These are phyloP conservation scores for Diuraphis noxia DNA, from an alignment of 1,140 invertebrate genomes.

Conservation along the genomic window DNA sequence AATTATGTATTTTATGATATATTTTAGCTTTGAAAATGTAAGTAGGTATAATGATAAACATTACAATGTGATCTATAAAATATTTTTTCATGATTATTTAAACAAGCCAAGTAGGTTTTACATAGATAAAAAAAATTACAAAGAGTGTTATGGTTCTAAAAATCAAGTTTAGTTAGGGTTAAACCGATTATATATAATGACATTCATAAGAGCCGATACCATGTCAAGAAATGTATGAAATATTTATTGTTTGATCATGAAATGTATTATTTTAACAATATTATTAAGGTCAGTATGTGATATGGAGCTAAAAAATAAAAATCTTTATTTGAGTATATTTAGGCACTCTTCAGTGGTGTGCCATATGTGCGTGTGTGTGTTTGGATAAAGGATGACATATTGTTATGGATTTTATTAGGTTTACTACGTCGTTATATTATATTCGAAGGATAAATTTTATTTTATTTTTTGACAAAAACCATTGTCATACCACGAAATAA, in stretches of 20 bases:
- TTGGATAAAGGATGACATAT: constrained; percentile 7
- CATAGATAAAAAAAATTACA: neutral
- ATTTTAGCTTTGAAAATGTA: too few relatives aligned
- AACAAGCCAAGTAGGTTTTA: too few relatives aligned
- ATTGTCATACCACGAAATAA: neutral
- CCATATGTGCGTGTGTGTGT: neutral
- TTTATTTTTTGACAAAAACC: constrained; percentile 9
- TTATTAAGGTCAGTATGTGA: neutral
- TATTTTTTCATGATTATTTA: too few relatives aligned
- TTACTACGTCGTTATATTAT: neutral
- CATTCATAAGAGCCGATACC: neutral
- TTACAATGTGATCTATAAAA: too few relatives aligned
- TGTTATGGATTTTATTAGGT: neutral
- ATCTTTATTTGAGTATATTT: neutral
- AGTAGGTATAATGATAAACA: too few relatives aligned
- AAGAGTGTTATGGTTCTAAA: neutral
- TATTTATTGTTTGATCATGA: neutral
- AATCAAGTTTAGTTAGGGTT: neutral
- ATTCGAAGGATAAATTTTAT: neutral
- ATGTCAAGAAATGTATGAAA: neutral
- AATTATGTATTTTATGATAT: too few relatives aligned
- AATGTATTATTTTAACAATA: neutral
- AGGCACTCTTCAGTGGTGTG: neutral
- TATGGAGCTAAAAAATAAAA: neutral
- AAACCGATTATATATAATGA: neutral